A percentile compares a stretch with the other conserved stretches of the same genome.
Evolutionary conservation across 2,888 invertebrate genomes (phyloP).

Genomic region (Prosopocoilus inquinatus): DNA sequence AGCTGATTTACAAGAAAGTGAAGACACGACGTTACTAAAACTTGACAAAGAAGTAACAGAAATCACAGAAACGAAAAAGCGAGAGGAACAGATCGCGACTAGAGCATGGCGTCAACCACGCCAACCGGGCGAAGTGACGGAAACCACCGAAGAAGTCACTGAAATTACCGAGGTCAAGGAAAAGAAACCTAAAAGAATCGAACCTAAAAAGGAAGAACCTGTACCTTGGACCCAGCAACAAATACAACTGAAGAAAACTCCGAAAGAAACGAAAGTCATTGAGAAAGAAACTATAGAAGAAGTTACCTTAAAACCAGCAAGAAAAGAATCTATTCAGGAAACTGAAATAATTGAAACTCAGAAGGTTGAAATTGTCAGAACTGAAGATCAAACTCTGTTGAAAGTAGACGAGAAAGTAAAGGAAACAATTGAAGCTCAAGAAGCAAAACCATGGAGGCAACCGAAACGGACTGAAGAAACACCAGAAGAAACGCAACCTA

Average conservation of each 20-base stretch:
- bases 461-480: slow-evolving; percentile 34
- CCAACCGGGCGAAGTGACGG: slow-evolving; percentile 45
- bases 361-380: background rate
- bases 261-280: slow-evolving; percentile 34
- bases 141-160: slow-evolving; percentile 40
- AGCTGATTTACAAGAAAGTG: slow-evolving; percentile 10
- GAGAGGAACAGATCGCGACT: slow-evolving; percentile 46
- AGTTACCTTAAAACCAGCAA: slow-evolving; percentile 34
- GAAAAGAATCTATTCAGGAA: slow-evolving; percentile 42
- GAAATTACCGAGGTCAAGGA: slow-evolving; percentile 44
- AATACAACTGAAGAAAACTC: slow-evolving; percentile 55
- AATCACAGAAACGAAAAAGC: slow-evolving; percentile 36
- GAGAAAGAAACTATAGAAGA: slow-evolving; percentile 36
- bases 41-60: slow-evolving; percentile 46
- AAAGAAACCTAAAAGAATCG: slow-evolving; percentile 23
- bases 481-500: slow-evolving; percentile 37
- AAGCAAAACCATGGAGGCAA: slow-evolving; percentile 33
- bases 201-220: slow-evolving; percentile 40
- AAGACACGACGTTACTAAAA: slow-evolving; percentile 11
- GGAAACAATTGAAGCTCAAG: slow-evolving; percentile 20
- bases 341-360: slow-evolving; percentile 22
- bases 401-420: slow-evolving; percentile 44
- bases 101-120: slow-evolving; percentile 34
- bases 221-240: slow-evolving; percentile 65
- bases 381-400: slow-evolving; percentile 40